These are phyloP conservation scores for Heliothis peltigera DNA, from an alignment of 2,888 invertebrate genomes.

Conservation along the genomic window DNA sequence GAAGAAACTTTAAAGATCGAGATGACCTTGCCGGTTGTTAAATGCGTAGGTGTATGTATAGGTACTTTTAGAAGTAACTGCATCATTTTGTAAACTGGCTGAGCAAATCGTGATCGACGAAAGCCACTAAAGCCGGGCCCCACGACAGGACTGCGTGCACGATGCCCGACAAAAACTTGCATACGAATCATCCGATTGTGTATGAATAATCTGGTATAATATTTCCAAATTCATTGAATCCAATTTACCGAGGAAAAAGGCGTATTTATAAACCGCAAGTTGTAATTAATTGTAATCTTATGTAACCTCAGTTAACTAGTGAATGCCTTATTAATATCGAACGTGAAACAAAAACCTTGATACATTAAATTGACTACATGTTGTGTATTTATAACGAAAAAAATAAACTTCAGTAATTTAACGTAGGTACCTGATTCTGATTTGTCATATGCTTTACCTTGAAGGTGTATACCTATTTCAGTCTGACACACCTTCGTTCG, in stretches of 20 bases:
- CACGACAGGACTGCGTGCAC: conserved; percentile 41
- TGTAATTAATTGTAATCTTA: conserved; percentile 3
- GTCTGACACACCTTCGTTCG: conserved; percentile 65
- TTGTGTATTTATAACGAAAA: conserved; percentile 9
- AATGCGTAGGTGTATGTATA: conserved; percentile 18
- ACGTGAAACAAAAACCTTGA: conserved; percentile 31
- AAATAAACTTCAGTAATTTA: not conserved
- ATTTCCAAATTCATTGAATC: conserved; percentile 1
- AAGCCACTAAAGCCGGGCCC: conserved; percentile 56
- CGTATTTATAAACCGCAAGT: not conserved
- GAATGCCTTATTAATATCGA: conserved; percentile 30
- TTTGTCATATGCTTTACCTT: conserved; percentile 40
- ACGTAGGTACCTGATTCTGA: conserved; percentile 8
- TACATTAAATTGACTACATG: conserved; percentile 7
- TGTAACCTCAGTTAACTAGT: conserved; percentile 18
- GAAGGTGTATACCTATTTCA: conserved; percentile 28
- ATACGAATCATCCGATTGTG: conserved; percentile 41
- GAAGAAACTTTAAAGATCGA: conserved; percentile 44
- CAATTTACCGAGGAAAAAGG: not conserved
- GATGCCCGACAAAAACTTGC: conserved; percentile 55
- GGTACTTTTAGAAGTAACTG: conserved; percentile 54
- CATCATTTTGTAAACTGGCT: conserved; percentile 53
- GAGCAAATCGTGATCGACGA: conserved; percentile 59
- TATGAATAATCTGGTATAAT: conserved; percentile 22
- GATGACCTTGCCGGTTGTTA: conserved; percentile 59